A percentile compares a stretch with the other conserved stretches of the same genome.
phyloP scores from a whole-genome alignment of 2,888 invertebrate species.

The Zhuqinia jingwanae region DNA sequence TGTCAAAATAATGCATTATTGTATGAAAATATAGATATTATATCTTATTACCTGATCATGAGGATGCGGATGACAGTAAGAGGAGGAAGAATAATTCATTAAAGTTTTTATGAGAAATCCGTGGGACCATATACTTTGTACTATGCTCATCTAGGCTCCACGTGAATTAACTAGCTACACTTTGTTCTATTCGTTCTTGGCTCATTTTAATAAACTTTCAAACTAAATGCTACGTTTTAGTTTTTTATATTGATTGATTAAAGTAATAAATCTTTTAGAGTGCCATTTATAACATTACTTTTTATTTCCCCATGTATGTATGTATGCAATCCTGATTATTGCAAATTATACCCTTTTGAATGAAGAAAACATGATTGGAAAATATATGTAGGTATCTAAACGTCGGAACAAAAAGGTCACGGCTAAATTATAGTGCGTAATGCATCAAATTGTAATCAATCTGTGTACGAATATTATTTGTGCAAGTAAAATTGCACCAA shows the following conservation, averaged over 20 bases:
- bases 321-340: constrained; percentile 54
- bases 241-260: not conserved
- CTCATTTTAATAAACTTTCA: too few relatives aligned
- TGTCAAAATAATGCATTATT: too few relatives aligned
- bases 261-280: constrained; percentile 39
- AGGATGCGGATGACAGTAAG: too few relatives aligned
- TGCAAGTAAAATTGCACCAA: not conserved
- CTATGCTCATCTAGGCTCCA: too few relatives aligned
- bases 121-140: too few relatives aligned
- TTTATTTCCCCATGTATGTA: too few relatives aligned
- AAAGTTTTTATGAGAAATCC: not conserved
- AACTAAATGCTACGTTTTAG: not conserved
- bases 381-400: constrained; percentile 50
- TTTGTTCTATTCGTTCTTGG: too few relatives aligned
- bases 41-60: too few relatives aligned
- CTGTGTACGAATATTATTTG: not conserved
- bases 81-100: too few relatives aligned
- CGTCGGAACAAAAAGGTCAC: constrained; percentile 44
- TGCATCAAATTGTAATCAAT: not conserved
- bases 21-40: too few relatives aligned
- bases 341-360: constrained; percentile 27
- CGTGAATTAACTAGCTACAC: too few relatives aligned
- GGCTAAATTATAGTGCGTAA: constrained; percentile 9
- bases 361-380: constrained; percentile 1
- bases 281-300: not conserved